A percentile compares a stretch with the other conserved stretches of the same genome.
These are phyloP conservation scores for Doris montereyensis DNA, from an alignment of 2,888 invertebrate genomes.

Conservation along the genomic window DNA sequence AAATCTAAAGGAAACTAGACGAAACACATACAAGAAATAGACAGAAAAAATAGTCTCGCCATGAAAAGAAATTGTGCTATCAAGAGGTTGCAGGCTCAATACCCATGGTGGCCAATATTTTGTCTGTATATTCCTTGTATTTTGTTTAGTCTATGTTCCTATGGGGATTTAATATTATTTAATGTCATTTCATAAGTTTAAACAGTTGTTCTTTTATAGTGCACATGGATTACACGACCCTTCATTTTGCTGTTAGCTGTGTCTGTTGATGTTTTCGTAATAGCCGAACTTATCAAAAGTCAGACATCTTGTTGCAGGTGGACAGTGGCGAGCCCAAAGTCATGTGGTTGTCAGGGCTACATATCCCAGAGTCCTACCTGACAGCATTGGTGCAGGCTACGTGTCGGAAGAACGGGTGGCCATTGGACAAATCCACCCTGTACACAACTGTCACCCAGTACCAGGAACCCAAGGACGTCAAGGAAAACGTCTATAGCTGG, in stretches of 20 bases:
- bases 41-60: no score
- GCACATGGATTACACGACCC: background rate
- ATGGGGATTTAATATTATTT: no score
- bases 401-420: conserved; percentile 89
- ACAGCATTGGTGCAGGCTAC: conserved; percentile 92
- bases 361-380: conserved; percentile 91
- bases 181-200: no score
- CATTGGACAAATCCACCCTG: conserved; percentile 87
- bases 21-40: no score
- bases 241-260: background rate
- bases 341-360: conserved; percentile 91
- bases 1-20: no score
- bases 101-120: no score
- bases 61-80: no score
- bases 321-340: conserved; percentile 80
- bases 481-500: conserved; percentile 82
- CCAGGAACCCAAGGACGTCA: conserved; percentile 81
- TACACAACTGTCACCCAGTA: conserved; percentile 79
- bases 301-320: conserved; percentile 72
- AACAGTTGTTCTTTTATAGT: background rate
- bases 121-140: no score
- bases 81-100: no score
- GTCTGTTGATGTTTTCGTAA: background rate
- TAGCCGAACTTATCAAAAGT: background rate
- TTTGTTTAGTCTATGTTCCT: no score